phyloP scores from a whole-genome alignment of 2,113 vertebrate species.

The Pelodiscus sinensis region DNA sequence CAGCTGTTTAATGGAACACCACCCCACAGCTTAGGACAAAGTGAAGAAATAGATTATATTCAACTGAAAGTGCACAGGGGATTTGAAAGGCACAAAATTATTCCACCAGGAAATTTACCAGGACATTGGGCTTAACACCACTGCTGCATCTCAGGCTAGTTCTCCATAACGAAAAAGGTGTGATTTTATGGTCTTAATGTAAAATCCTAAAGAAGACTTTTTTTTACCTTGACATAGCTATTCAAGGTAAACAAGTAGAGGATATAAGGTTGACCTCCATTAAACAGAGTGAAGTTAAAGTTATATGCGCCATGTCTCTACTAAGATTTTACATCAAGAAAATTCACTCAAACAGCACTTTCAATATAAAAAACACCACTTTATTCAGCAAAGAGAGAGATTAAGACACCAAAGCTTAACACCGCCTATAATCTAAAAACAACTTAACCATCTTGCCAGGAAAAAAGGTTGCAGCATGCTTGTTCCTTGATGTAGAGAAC shows the following conservation, averaged over 20 bases:
- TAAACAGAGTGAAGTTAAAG: no score
- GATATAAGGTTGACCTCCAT: no score
- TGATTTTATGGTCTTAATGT: fast-evolving
- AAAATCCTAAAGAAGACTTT: not conserved
- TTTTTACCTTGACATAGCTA: fast-evolving
- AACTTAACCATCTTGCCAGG: not conserved
- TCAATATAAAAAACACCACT: fast-evolving
- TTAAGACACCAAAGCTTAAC: not conserved
- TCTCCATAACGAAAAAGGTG: not conserved
- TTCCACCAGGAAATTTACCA: fast-evolving
- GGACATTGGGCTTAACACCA: not conserved
- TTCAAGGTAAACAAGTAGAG: not conserved
- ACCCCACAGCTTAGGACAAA: not conserved
- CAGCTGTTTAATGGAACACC: not conserved
- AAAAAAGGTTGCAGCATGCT: not conserved
- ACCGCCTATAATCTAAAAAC: fast-evolving
- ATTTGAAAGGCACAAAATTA: not conserved
- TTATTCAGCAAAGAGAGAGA: not conserved
- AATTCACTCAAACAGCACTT: no score
- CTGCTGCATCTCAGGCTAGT: fast-evolving
- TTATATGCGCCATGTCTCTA: no score
- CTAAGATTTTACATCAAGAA: no score
- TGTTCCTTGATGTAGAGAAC: fast-evolving
- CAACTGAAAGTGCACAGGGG: not conserved
- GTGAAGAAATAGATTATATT: not conserved